Base-by-base conservation (phyloP, 2,888 invertebrate genomes). In the Scaptomyza tumidula region DNA sequence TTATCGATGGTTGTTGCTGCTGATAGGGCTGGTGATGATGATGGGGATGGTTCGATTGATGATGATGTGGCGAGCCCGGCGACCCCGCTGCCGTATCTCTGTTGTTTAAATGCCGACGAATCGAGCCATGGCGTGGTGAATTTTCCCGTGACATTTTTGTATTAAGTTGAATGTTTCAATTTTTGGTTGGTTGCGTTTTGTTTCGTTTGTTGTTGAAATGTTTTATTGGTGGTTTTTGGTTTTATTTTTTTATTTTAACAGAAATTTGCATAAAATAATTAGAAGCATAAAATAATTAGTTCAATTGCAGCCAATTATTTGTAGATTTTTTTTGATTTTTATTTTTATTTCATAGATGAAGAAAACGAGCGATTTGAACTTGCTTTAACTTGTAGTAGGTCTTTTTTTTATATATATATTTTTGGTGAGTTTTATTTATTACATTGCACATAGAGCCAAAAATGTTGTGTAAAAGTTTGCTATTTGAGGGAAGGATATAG, bases 111-210 rank as follows among this genome's bases (percentile, higher is more conserved):
- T 86, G 76, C 4, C 88, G 91, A 61, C 83, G 86, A 48, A 83
- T 72, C 63, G 81, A 81, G 66, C 91, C 91, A 79, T 91, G 91
- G 45, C 91, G 92, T 69, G 91, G 92, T 59, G 92, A 92, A 70
- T 90, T 92, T 90, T 91, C 92, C 73, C 91, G 92, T 74, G 91
- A 91, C 90, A 92, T 90, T 35, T 69, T 48, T 5, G 4, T 67
- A 70, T 59, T 64, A 19, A 35, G 1, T 31, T 7, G 10, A 31
- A 31, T 31, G 31, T 31, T 31, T 31, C 3, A 31, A 31, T 52
- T 59, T 59, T 57, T 66, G 14, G 14, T 33, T 33, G 33, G 35
- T 50, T 19, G 33, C 29, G 29, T 29, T 29, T 14, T 14, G 52
- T 14, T 50, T 14, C 24, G 52, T 14, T 50, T 52, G 37, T 24